These are phyloP conservation scores for Sigmodon hispidus DNA, from an alignment of 2,113 vertebrate species.

Conservation along the genomic window DNA sequence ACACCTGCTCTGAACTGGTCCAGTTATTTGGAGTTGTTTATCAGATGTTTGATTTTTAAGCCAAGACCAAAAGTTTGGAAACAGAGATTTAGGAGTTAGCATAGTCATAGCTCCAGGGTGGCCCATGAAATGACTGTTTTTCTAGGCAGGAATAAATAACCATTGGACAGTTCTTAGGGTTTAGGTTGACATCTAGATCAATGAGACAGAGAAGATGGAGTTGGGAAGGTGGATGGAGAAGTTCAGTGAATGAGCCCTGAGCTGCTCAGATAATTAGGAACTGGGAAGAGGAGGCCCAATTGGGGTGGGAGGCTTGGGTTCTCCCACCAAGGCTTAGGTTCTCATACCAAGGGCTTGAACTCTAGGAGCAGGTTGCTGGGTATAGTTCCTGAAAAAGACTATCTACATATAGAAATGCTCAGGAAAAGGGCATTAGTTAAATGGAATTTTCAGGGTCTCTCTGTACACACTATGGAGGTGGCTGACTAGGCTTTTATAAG, in stretches of 20 bases:
- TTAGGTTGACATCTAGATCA: background rate
- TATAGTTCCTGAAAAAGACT: background rate
- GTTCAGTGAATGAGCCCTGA: background rate
- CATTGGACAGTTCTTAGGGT: background rate
- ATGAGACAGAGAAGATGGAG: background rate
- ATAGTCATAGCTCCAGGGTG: too few species aligned
- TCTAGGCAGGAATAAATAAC: background rate
- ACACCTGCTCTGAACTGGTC: background rate
- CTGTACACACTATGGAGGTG: background rate
- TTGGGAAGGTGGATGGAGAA: background rate
- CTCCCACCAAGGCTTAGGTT: background rate
- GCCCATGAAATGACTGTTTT: background rate
- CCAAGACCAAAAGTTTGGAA: background rate
- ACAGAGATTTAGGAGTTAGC: background rate
- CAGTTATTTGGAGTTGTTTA: background rate
- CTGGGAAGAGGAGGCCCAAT: background rate
- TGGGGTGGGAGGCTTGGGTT: too few species aligned
- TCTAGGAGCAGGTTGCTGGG: background rate
- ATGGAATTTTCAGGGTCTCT: background rate
- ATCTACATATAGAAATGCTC: background rate
- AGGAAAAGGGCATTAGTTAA: background rate
- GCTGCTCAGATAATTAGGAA: background rate
- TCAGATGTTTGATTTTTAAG: background rate
- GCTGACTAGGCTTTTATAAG: background rate
- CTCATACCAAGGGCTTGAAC: background rate